Evolutionary conservation across 2,888 invertebrate genomes (phyloP), one percentile per base, ranked within the genome.

Genomic region (Endotricha flammealis): DNA sequence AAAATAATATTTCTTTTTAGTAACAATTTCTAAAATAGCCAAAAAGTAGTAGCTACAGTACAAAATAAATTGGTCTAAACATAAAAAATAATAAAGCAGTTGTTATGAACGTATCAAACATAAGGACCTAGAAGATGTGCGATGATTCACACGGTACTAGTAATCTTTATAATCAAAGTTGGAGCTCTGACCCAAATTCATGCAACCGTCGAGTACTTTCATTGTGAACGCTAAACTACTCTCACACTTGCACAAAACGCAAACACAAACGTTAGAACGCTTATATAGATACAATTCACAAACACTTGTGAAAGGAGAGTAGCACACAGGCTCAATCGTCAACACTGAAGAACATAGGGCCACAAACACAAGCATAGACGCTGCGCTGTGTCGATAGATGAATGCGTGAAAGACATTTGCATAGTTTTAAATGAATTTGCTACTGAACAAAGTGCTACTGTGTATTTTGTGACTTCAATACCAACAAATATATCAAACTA

Each of bases 91-190:
- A 16, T 16, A 16, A 20, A 20, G 20, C 20, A 20, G n/a, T 20
- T 2, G 6, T 20, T 20, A 6, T 12, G 12, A 16, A 14, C 25
- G 32, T 11, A 10, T 50, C 42, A 37, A 35, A 30, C 28, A 12
- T 31, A 39, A 39, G 49, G 57, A 57, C 53, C 56, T 48, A 72
- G 69, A 77, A 75, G 79, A 83, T 75, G 78, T 71, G 68, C 72
- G 68, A 69, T 83, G 82, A 83, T 80, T 85, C 85, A 85, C 82
- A 80, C 77, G 73, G 61, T 57, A 56, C 57, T 73, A 65, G 71
- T 81, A 83, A 85, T 86, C 82, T 82, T 79, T 77, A 74, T 80
- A 82, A 86, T 85, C 83, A 83, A 80, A 83, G 78, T 81, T 80
- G 71, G 73, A 57, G 69, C 79, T 81, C 67, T 85, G 85, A 86